Percentiles rank a stretch among this genome's conserved stretches.
These are phyloP conservation scores for Cuculus canorus DNA, from an alignment of 2,797 vertebrate genomes.

Conservation along the genomic window DNA sequence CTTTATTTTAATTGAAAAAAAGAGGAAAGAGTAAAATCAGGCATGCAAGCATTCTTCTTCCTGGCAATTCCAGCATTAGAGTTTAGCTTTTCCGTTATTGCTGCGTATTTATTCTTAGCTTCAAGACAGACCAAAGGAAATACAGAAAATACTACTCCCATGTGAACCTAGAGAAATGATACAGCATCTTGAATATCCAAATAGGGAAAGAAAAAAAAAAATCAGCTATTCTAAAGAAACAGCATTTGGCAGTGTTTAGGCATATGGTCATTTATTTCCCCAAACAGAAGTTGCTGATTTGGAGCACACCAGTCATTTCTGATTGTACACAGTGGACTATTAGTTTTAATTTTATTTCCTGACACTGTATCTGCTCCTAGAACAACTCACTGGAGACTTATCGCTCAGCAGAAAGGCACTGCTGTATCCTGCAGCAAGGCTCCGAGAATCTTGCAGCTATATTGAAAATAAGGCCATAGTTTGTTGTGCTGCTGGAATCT, in stretches of 20 bases:
- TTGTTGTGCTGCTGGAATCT: not conserved
- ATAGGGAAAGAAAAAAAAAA: not conserved
- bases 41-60: not conserved
- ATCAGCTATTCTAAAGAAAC: not conserved
- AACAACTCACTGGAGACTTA: not conserved
- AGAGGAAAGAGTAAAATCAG: not conserved
- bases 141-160: not conserved
- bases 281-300: not conserved
- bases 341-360: not conserved
- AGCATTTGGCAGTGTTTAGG: not conserved
- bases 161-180: not conserved
- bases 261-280: accelerated
- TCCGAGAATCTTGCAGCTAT: not conserved
- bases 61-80: not conserved
- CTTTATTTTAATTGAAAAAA: not conserved
- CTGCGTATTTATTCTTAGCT: not conserved
- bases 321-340: not conserved
- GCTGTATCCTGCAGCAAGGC: not conserved
- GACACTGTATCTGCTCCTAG: not conserved
- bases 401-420: not conserved
- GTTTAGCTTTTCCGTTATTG: not conserved
- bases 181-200: not conserved
- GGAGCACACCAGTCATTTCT: not conserved
- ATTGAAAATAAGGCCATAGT: not conserved
- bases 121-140: not conserved